Conservation (phyloP, 2,113 vertebrate genomes). For the Heterotilapia buettikoferi region DNA sequence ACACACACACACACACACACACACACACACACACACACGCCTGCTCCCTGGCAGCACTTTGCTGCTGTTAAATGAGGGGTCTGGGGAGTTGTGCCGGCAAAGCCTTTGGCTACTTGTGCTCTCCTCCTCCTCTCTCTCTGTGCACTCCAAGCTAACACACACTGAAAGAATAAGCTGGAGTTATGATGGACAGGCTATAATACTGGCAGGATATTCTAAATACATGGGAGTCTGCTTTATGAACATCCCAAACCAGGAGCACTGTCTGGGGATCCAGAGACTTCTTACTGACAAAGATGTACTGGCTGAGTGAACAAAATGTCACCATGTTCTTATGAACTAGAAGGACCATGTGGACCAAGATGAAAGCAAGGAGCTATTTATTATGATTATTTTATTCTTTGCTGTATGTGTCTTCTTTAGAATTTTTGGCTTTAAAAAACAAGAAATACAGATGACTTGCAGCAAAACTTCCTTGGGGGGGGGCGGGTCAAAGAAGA, state of each 20-base stretch:
- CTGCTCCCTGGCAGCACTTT: slow-evolving; percentile 44
- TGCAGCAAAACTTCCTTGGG: neutral
- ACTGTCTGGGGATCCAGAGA: neutral
- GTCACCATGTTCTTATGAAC: neutral
- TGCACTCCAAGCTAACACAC: slow-evolving; percentile 11
- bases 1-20: neutral
- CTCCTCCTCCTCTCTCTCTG: neutral
- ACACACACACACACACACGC: neutral
- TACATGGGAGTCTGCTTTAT: neutral
- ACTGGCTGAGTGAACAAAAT: neutral
- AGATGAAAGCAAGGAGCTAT: neutral
- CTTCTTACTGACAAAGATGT: neutral
- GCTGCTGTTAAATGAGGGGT: slow-evolving; percentile 62
- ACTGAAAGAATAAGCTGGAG: neutral
- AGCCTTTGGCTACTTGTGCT: slow-evolving; percentile 33
- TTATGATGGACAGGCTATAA: neutral
- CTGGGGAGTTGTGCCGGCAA: slow-evolving; percentile 47
- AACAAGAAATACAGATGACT: neutral
- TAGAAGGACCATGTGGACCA: neutral
- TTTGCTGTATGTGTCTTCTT: neutral
- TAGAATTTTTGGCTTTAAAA: neutral
- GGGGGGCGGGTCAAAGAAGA: rapidly evolving
- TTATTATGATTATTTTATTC: neutral
- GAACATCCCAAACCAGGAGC: neutral
- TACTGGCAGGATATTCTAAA: neutral